Base-by-base conservation (phyloP, 2,888 invertebrate genomes). In the Pharmacophagus antenor region DNA sequence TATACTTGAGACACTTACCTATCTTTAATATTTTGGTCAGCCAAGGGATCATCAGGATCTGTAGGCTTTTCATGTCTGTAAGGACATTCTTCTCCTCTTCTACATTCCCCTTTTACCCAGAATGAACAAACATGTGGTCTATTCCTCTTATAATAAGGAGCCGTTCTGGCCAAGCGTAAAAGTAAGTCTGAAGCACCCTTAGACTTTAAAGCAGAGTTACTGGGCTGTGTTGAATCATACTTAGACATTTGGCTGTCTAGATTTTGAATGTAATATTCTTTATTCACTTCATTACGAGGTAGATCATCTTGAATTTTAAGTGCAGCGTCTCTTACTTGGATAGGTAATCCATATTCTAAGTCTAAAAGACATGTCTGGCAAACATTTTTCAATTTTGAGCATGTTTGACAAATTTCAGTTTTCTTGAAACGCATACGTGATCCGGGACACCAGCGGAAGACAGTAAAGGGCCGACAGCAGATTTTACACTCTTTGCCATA, bases 91-190 rank as follows among this genome's bases (percentile, higher is more conserved):
- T 99, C 98, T 18, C 98, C 98, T 80, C 98, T 91, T 74, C 97
- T 94, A 80, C 98, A 98, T 82, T 98, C 98, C 1, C 98, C 98
- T 90, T 98, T 99, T n/a, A 98, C 98, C 97, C 98, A 98, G 85
- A 98, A 99, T 0, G 98, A 98, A 82, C 98, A 98, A 54, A 98
- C 97, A 84, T 98, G 98, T 0, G 98, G 98, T 69, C 97, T 92
- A 77, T 98, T 98, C 58, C 98, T 91, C 79, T 98, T 98, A 82
- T 99, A 98, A 82, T 98, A 99, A 0, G 98, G 98, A 48, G 97
- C 95, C 4, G 97, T 98, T 55, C 98, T 91, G 0, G 98, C 98
- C 69, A 98, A 88, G 69, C 98, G 95, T 86, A 96, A 92, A 61
- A 98, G 82, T 71, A 98, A 92, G 74, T 97, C 97, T 68, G 95